Percentiles rank a stretch among this genome's conserved stretches.
These are phyloP conservation scores for Tetramorium bicarinatum DNA, from an alignment of 2,888 invertebrate genomes.

Conservation along the genomic window DNA sequence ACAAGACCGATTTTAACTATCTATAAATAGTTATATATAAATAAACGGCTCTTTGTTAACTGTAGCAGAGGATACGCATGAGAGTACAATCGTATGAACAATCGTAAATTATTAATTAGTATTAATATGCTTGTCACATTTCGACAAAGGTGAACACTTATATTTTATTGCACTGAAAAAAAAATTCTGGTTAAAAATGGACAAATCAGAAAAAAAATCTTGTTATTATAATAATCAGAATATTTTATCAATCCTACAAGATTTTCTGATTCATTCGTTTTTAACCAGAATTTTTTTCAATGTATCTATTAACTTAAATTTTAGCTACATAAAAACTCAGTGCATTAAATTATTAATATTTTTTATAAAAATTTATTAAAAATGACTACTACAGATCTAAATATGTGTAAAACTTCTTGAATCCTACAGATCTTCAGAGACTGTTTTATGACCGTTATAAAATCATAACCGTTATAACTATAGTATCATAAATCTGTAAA, in stretches of 20 bases:
- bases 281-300: no score
- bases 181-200: no score
- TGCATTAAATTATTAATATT: not conserved
- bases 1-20: constrained; percentile 8
- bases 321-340: not conserved
- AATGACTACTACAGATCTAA: not conserved
- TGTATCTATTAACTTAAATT: not conserved
- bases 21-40: no score
- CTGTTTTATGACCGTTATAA: not conserved
- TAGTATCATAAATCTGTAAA: not conserved
- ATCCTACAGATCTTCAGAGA: not conserved
- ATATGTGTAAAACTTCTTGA: not conserved
- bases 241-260: no score
- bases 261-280: no score
- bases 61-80: not conserved
- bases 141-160: not conserved
- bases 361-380: not conserved
- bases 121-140: constrained; percentile 16
- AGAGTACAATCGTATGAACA: not conserved
- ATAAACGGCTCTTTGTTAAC: constrained; percentile 10
- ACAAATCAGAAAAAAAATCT: no score
- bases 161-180: not conserved
- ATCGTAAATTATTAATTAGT: constrained; percentile 23
- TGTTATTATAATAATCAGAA: no score
- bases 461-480: not conserved